These are phyloP conservation scores for Plebejus anna DNA, from an alignment of 2,888 invertebrate genomes.

Conservation along the genomic window DNA sequence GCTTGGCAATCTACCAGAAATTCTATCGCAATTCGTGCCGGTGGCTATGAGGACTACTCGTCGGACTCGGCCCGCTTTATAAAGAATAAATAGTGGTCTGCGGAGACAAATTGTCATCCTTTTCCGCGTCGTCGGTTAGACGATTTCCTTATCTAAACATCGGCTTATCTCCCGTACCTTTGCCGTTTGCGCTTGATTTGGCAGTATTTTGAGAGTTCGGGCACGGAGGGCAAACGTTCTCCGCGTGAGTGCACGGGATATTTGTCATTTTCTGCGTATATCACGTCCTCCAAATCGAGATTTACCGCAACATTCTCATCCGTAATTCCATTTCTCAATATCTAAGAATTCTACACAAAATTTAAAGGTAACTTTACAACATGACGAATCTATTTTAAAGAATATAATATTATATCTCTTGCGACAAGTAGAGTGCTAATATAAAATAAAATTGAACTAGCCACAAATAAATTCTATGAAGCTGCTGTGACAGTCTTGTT, in stretches of 20 bases:
- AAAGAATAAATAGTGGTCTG: constrained; percentile 8
- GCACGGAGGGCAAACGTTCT: background rate
- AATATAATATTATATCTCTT: background rate
- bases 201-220: constrained; percentile 2
- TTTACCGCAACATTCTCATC: background rate
- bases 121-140: background rate
- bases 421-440: background rate
- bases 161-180: constrained; percentile 9
- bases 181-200: constrained; percentile 1
- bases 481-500: constrained; percentile 24
- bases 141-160: constrained; percentile 4
- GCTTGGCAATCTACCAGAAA: constrained; percentile 18
- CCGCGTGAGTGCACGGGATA: background rate
- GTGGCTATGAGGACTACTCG: constrained; percentile 9
- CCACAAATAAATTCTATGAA: background rate
- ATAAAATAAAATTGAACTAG: constrained; percentile 12
- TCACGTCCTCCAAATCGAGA: background rate
- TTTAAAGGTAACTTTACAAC: background rate
- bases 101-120: constrained; percentile 17
- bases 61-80: background rate
- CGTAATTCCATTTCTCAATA: background rate
- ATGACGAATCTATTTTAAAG: background rate
- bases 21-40: constrained; percentile 12
- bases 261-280: constrained; percentile 12
- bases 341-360: background rate